Conservation (phyloP, 2,888 invertebrate species). For the Argyra leucocephala region DNA sequence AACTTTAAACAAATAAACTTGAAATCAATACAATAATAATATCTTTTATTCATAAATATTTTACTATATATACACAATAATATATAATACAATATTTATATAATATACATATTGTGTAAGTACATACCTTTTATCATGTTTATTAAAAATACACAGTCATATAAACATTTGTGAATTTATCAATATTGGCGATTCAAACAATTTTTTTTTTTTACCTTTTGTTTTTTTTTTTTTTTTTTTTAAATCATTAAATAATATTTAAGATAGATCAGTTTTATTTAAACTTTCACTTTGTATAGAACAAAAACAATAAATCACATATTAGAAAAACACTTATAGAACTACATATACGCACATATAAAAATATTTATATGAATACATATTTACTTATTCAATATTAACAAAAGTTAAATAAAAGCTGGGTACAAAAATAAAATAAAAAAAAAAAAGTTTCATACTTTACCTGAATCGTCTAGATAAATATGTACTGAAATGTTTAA, state of each 20-base stretch:
- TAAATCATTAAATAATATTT: conserved; percentile 1
- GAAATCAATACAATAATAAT: background rate
- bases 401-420: background rate
- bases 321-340: background rate
- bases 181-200: conserved; percentile 1
- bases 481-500: conserved; percentile 6
- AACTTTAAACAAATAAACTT: background rate
- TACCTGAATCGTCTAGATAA: conserved; percentile 1
- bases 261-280: conserved; percentile 4
- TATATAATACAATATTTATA: background rate
- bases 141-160: background rate
- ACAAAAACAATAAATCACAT: background rate
- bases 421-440: background rate
- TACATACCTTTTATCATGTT: background rate
- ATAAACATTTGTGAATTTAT: background rate
- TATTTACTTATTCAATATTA: conserved; percentile 4
- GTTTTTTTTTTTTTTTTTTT: background rate
- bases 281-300: background rate
- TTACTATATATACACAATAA: background rate
- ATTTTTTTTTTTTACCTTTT: background rate
- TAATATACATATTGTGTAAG: background rate
- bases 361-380: background rate
- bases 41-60: background rate
- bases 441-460: background rate
- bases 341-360: background rate